These are phyloP conservation scores for Carassius carassius DNA, from an alignment of 2,113 vertebrate genomes.

Conservation along the genomic window DNA sequence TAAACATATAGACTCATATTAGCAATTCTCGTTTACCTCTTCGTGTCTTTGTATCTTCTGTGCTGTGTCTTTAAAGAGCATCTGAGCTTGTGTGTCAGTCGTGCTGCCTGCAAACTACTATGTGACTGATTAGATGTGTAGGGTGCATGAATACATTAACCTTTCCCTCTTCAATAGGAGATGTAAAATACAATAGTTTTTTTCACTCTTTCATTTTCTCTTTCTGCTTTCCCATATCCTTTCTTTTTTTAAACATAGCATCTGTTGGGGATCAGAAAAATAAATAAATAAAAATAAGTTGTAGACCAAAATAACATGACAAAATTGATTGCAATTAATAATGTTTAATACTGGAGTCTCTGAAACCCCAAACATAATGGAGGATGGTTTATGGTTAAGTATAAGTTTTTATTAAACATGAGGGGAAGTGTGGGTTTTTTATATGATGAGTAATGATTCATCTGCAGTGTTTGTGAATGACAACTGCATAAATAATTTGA, in stretches of 20 bases:
- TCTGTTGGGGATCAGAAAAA: background rate
- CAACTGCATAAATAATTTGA: background rate
- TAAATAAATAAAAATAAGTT: background rate
- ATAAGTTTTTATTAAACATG: background rate
- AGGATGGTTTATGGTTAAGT: background rate
- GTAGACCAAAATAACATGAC: background rate
- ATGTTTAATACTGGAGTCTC: no score
- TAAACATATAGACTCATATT: background rate
- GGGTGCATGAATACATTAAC: constrained; percentile 34
- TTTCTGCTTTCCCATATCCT: background rate
- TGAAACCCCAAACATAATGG: background rate
- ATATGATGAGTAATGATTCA: no score
- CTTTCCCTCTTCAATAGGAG: background rate
- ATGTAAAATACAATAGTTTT: no score
- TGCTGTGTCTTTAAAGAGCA: constrained; percentile 18
- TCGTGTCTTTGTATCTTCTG: no score
- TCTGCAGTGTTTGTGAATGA: no score
- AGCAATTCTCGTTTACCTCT: background rate
- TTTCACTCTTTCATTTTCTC: background rate
- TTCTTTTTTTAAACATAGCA: background rate
- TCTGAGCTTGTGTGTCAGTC: background rate
- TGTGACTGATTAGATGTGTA: constrained; percentile 8
- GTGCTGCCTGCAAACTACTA: background rate
- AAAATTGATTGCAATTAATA: background rate
- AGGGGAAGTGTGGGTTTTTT: background rate